Evolutionary conservation across 2,113 vertebrate genomes (phyloP).

Genomic region (Nyctibius bracteatus): DNA sequence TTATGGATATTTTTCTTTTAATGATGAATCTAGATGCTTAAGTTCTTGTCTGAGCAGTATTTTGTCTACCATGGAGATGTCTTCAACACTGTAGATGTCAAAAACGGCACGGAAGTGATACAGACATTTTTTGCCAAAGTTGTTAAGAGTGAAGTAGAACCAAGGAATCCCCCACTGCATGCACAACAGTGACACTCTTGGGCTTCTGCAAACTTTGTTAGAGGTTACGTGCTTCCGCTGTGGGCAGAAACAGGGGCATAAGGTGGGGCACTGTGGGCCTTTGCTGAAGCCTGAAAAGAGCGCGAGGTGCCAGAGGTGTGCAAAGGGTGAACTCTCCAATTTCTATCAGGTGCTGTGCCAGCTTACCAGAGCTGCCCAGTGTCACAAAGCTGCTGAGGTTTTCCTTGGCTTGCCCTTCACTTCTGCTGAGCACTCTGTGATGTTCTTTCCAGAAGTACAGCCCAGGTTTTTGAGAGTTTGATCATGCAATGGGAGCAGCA

Average conservation of each 20-base stretch:
- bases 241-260: background rate
- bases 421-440: background rate
- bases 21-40: background rate
- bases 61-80: background rate
- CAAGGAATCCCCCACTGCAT: background rate
- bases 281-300: background rate
- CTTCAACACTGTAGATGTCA: background rate
- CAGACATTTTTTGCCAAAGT: background rate
- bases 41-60: background rate
- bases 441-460: background rate
- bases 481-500: accelerated
- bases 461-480: background rate
- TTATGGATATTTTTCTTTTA: background rate
- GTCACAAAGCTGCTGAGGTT: background rate
- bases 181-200: background rate
- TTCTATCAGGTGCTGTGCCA: background rate
- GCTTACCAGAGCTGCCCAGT: background rate
- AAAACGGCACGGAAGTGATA: background rate
- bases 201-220: background rate
- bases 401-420: background rate
- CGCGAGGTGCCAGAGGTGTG: background rate
- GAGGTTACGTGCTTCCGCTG: background rate
- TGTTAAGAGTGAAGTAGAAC: background rate
- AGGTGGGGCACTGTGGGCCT: background rate
- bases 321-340: background rate